Evolutionary conservation across 1,140 invertebrate species (phyloP).

Genomic region (Harpegnathos saltator): DNA sequence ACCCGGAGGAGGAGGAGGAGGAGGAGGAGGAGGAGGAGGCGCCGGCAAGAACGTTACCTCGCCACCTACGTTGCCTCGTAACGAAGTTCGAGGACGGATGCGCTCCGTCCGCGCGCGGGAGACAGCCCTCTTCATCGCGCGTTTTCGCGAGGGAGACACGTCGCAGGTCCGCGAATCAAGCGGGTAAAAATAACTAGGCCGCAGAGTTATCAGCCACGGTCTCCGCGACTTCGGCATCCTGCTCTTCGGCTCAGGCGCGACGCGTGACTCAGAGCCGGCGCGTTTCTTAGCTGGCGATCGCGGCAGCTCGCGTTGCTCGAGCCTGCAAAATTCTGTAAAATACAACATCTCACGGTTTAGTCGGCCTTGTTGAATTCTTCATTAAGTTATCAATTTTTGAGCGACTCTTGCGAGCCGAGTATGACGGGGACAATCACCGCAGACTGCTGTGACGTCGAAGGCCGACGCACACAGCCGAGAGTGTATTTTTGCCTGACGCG

Average conservation of each 20-base stretch:
- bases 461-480: background rate
- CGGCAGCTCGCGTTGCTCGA: conserved; percentile 40
- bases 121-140: too few species aligned
- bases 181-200: conserved; percentile 67
- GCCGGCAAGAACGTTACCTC: conserved; percentile 16
- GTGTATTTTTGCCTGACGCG: conserved; percentile 58
- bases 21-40: background rate
- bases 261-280: conserved; percentile 45
- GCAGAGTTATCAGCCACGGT: conserved; percentile 41
- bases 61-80: conserved; percentile 9
- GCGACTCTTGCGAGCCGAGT: background rate
- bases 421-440: background rate
- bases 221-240: conserved; percentile 16
- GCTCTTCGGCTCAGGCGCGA: conserved; percentile 9
- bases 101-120: background rate
- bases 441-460: conserved; percentile 30
- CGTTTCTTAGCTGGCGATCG: conserved; percentile 36
- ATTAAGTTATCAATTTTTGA: background rate
- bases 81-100: too few species aligned
- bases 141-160: conserved; percentile 32
- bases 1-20: background rate
- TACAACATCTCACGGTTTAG: conserved; percentile 33
- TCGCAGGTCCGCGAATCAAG: conserved; percentile 21
- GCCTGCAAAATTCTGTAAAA: conserved; percentile 57
- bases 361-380: conserved; percentile 13